Evolutionary conservation across 2,888 invertebrate genomes (phyloP).

Genomic region (Erebia ligea): DNA sequence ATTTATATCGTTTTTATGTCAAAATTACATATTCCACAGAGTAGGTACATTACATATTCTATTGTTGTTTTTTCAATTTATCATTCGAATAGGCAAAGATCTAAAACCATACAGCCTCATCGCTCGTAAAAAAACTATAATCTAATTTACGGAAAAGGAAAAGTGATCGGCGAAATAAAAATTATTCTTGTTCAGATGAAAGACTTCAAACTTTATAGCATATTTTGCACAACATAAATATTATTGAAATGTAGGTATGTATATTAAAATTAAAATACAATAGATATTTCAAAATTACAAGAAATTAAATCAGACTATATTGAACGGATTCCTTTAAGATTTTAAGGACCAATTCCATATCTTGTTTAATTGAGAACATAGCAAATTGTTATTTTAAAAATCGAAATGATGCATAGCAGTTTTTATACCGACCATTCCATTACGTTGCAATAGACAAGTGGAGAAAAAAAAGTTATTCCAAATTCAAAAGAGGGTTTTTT

Average conservation of each 20-base stretch:
- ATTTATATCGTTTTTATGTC: conserved; percentile 7
- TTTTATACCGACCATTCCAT: conserved; percentile 38
- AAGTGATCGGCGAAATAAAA: not conserved
- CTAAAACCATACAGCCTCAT: not conserved
- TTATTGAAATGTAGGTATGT: too few relatives aligned
- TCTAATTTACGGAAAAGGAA: not conserved
- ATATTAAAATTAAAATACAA: not conserved
- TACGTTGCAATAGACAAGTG: conserved; percentile 57
- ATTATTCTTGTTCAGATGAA: too few relatives aligned
- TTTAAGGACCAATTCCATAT: conserved; percentile 17
- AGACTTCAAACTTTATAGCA: too few relatives aligned
- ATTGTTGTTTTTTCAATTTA: conserved; percentile 17
- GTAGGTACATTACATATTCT: not conserved
- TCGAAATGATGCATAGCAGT: conserved; percentile 10
- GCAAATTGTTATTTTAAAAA: not conserved
- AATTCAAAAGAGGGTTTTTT: conserved; percentile 57
- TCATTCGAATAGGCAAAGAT: not conserved
- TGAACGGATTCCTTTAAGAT: not conserved
- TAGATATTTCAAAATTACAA: conserved; percentile 29
- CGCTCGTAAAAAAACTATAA: not conserved
- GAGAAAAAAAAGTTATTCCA: conserved; percentile 57
- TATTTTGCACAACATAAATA: too few relatives aligned
- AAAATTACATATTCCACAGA: not conserved
- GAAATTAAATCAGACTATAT: not conserved
- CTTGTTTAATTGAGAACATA: not conserved